Percentiles rank a stretch among this genome's conserved stretches.
Conservation (phyloP, 2,888 invertebrate species). For the Sinhomidia bicolor region DNA sequence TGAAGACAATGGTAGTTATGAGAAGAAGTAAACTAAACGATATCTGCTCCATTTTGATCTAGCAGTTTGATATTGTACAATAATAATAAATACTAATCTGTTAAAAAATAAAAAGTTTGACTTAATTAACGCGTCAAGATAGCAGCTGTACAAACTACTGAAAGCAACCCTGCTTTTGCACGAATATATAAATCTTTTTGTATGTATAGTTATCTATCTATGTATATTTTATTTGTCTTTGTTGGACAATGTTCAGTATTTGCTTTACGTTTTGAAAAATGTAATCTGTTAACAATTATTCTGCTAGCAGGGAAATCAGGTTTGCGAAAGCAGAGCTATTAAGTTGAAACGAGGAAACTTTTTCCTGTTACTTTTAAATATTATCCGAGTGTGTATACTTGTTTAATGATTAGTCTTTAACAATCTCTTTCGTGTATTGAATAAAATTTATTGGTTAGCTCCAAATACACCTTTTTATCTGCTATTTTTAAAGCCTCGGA, state of each 20-base stretch:
- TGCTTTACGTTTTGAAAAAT: not conserved
- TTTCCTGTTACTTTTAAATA: not conserved
- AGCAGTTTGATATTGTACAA: not conserved
- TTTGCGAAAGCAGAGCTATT: not conserved
- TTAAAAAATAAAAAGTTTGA: conserved; percentile 1
- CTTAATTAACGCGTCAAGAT: not conserved
- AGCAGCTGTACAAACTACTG: not conserved
- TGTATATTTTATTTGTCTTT: not conserved
- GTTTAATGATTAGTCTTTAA: conserved; percentile 8
- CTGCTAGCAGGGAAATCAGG: not conserved
- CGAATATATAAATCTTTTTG: too few species aligned
- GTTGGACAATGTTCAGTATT: not conserved
- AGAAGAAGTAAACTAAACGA: conserved; percentile 38
- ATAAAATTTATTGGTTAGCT: not conserved
- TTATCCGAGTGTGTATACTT: not conserved
- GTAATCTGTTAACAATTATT: not conserved
- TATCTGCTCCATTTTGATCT: conserved; percentile 56
- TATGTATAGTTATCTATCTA: too few species aligned
- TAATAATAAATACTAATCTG: conserved; percentile 24
- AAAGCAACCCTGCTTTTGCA: conserved; percentile 1
- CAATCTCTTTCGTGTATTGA: conserved; percentile 28
- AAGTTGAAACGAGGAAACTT: not conserved
- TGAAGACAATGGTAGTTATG: conserved; percentile 55
- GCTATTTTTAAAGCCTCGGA: not conserved
- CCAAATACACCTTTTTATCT: too few species aligned